Conservation (phyloP, 2,888 invertebrate species). For the Helleia helle region DNA sequence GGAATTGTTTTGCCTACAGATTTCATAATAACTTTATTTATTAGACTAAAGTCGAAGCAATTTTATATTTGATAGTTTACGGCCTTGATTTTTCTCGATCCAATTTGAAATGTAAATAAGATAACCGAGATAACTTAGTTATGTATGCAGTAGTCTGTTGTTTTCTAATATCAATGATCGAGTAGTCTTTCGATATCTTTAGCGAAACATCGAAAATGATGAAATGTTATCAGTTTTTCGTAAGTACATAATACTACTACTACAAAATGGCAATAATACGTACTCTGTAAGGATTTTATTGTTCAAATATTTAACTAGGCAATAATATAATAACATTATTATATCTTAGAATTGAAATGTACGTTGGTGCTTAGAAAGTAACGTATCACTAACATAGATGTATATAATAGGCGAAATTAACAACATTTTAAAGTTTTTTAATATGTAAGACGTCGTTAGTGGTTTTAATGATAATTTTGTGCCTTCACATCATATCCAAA, state of each 20-base stretch:
- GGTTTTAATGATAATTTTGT: conserved; percentile 45
- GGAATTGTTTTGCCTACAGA: conserved; percentile 44
- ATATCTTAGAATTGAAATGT: conserved; percentile 32
- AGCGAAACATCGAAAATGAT: background rate
- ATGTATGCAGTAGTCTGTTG: conserved; percentile 45
- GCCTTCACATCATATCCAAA: conserved; percentile 70
- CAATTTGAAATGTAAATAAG: conserved; percentile 64
- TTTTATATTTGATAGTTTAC: conserved; percentile 62
- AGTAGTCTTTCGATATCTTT: conserved; percentile 29
- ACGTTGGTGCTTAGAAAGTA: conserved; percentile 48
- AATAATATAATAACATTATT: conserved; percentile 32
- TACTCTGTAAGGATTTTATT: conserved; percentile 53
- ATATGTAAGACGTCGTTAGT: conserved; percentile 34
- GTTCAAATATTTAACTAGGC: conserved; percentile 55
- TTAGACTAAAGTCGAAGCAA: conserved; percentile 65
- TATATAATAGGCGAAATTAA: conserved; percentile 27
- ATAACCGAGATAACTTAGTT: conserved; percentile 37
- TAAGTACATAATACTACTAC: conserved; percentile 29
- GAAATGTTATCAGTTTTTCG: conserved; percentile 1
- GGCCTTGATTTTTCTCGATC: conserved; percentile 51
- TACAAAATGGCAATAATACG: conserved; percentile 65
- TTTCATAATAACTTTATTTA: conserved; percentile 36
- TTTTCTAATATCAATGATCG: conserved; percentile 41
- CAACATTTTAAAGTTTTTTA: conserved; percentile 36
- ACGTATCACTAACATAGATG: conserved; percentile 25